Evolutionary conservation across 1,140 invertebrate species (phyloP), one percentile per base, ranked within the genome.

Genomic region (Pogonomyrmex barbatus): DNA sequence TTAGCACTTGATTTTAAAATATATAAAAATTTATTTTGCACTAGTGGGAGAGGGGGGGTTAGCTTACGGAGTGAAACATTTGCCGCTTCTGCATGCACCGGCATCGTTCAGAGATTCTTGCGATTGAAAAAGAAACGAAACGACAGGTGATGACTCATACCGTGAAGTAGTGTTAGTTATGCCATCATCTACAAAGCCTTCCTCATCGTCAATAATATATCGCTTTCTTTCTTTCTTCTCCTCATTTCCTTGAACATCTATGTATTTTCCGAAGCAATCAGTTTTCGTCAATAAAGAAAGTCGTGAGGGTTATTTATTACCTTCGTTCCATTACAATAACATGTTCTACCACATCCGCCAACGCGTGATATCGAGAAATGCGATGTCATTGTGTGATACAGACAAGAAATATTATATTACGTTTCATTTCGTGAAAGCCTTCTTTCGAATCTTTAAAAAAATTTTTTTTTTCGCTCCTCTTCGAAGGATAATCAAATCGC

Each of bases 271-370:
- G 45, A 50, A 14, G 14, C 9, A 17, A 0, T 12, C 12, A 12
- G 50, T 33, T 70, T 70, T 70, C 17, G 8, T 33, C 6, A 10
- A 9, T 24, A 52, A 14, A 45, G 14, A 42, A 52, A 47, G 9
- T 14, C 14, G 5, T 33, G 14, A 70, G 0, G 67, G 33, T 62
- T 5, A 50, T 8, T 36, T 1, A 12, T 9, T 2, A 14, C 60
- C 6, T 24, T 17, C 56, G 24, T 58, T 58, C 56, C 56, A 24
- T 47, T 4, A 4, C 5, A 52, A 1, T 30, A 12, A 62, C 6
- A 24, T 24, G 24, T 60, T 60, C 24, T 14, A 60, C 70, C 52
- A 75, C 71, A 75, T 75, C 71, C 75, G 58, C 14, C 10, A 9
- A 42, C 1, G 8, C 2, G 14, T 8, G 42, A 47, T 62, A 63